Base-by-base conservation (phyloP, 2,888 invertebrate species). In the Saturnia japonica region DNA sequence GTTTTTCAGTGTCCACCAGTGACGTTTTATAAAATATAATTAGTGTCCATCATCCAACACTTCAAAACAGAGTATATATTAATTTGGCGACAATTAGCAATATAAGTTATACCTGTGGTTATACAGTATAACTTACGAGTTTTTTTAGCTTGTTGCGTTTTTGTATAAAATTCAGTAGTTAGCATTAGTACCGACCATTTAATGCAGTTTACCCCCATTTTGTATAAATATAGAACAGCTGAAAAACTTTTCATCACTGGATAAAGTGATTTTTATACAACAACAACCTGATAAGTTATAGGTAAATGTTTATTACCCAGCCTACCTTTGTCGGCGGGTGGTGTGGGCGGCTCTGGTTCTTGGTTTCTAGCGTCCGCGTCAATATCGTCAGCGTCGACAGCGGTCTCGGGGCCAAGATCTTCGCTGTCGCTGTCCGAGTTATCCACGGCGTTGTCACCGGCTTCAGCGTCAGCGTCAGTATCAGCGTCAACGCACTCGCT, bases 321-420 rank as follows among this genome's bases (percentile, higher is more conserved):
- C 34, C 14, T 82, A 95, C 95, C 95, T 74, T 92, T 84, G 78
- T 95, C 94, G 12, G 91, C 95, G n/a, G 95, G 95, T 54, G 95
- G 95, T 14, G 95, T 95, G 8, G 95, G 95, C 62, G 92, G 83
- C 34, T 88, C 86, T 16, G 95, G 95, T 74, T 95, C 95, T 71
- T 92, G 94, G 72, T 82, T 83, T 86, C 88, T 82, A 16, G 81
- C 73, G 45, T 90, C 88, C 4, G 90, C 91, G 73, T 95, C 95
- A 76, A 95, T 94, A 71, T 95, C 94, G 42, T 95, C 95, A 76
- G 96, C 95, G 86, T 97, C 97, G 14, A 97, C 96, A 75, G 96
- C 96, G 0, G 96, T 96, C 91, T 97, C 97, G 0, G 96, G 96
- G 4, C 97, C 97, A 76, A 96, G 94, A 87, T 97, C 96, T 74